Percentiles rank a stretch among this genome's conserved stretches.
phyloP scores from a whole-genome alignment of 2,113 vertebrate genomes.

The Dicrurus megarhynchus region DNA sequence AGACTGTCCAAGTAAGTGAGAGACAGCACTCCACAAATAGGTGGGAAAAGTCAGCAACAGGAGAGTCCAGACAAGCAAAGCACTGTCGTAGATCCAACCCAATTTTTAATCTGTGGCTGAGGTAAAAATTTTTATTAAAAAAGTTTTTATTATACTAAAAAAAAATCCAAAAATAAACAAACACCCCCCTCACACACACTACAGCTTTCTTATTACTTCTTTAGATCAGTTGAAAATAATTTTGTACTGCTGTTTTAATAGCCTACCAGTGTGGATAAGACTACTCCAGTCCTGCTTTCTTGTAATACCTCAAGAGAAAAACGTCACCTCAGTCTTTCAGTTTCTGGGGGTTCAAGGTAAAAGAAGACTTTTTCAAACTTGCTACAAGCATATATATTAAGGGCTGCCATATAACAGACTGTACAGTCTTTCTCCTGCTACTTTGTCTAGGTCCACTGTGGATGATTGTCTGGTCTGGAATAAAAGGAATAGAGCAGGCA shows the following conservation, averaged over 20 bases:
- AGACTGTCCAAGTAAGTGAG: background rate
- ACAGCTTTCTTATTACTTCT: background rate
- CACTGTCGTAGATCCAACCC: background rate
- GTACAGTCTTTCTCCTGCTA: background rate
- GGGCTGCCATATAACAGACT: background rate
- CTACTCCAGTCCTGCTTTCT: background rate
- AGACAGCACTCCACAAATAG: background rate
- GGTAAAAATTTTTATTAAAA: background rate
- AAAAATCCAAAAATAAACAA: accelerated
- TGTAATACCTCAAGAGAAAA: background rate
- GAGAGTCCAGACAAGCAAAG: background rate
- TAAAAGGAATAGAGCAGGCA: accelerated
- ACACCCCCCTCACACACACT: accelerated
- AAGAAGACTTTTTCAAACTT: background rate
- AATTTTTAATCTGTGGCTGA: background rate
- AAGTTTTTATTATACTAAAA: too few relatives aligned
- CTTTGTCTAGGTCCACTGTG: background rate
- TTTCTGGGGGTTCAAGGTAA: background rate
- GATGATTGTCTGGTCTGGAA: background rate
- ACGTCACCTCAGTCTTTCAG: accelerated
- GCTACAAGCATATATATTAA: background rate
- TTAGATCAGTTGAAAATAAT: background rate
- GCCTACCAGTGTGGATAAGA: background rate
- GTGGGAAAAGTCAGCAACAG: background rate
- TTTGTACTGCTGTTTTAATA: background rate